Conservation (phyloP, 2,113 vertebrate genomes). For the Brachyistius frenatus region DNA sequence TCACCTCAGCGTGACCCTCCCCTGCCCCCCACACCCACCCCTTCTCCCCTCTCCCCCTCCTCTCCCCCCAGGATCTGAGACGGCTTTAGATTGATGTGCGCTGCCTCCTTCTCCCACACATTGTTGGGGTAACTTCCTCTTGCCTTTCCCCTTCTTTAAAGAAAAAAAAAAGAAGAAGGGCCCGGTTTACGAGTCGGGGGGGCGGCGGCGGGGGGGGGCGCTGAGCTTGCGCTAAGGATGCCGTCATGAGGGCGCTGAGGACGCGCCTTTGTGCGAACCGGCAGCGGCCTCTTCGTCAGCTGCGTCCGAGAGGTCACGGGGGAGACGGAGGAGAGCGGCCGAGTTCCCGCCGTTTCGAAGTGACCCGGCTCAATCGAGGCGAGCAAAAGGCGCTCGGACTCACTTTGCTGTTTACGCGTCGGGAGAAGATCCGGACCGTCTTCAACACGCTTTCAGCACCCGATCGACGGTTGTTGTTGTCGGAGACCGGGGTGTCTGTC, state of each 20-base stretch:
- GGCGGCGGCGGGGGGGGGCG: conserved; percentile 27
- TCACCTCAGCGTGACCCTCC: conserved; percentile 74
- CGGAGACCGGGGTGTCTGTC: no score
- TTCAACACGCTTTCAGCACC: no score
- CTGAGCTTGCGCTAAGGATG: conserved; percentile 68
- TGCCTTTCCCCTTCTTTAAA: conserved; percentile 53
- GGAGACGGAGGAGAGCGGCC: conserved; percentile 41
- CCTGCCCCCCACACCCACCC: no score
- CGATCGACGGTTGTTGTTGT: no score
- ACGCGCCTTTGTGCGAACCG: conserved; percentile 74
- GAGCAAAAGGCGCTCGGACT: conserved; percentile 18
- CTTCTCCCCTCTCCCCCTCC: no score
- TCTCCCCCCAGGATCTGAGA: conserved; percentile 45
- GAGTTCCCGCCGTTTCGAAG: conserved; percentile 53
- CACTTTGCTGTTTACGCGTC: no score
- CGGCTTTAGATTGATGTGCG: conserved; percentile 72
- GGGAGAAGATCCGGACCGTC: no score
- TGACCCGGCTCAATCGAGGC: conserved; percentile 29
- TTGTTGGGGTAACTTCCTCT: conserved; percentile 77
- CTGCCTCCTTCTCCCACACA: conserved; percentile 69
- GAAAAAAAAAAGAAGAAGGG: conserved; percentile 27
- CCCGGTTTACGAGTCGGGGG: conserved; percentile 54
- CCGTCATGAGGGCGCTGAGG: conserved; percentile 65
- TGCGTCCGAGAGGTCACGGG: conserved; percentile 69
- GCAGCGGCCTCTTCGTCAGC: conserved; percentile 65